Evolutionary conservation across 2,797 vertebrate genomes (phyloP), one percentile per base, ranked within the genome.

Genomic region (Neomorphus geoffroyi): DNA sequence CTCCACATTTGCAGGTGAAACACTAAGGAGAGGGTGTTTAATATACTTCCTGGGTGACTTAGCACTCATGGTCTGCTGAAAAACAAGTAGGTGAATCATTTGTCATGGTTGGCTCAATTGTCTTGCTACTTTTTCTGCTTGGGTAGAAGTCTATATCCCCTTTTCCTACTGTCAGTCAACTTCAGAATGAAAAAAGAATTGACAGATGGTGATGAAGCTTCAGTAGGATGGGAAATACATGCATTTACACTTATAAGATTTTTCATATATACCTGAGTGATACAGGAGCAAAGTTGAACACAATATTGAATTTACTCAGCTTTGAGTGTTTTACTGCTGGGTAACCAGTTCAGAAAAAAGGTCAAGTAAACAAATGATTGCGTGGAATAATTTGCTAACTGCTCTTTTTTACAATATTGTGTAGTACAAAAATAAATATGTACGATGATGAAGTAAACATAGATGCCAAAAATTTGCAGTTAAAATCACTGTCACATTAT

Each of bases 1-100:
- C 99, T 37, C 95, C 98, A 28, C 98, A 99, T 77, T 89, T 99
- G 41, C 98, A 99, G 98, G 99, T 99, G 80, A 88, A 96, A 71
- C 32, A 41, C 35, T 58, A 33, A 92, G 80, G 50, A 51, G 69
- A 32, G 79, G 32, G 35, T 50, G n/a, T 80, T 77, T 83, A 37
- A 51, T 84, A 14, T 7, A 32, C 13, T 53, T 81, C 11, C 27
- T 82, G 60, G 18, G 21, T 71, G 28, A 93, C 33, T 23, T 74
- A 88, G 13, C 35, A n/a, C 9, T 79, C 23, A 6, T 7, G 16
- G 22, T 82, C 82, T 83, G 45, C 81, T 87, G 60, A 58, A 86
- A 88, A 90, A 54, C 51, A 67, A 23, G 1, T 39, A 69, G 26
- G 30, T 80, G 48, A 64, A 58, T 86, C 27, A 48, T 84, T 83